Evolutionary conservation across 1,140 invertebrate species (phyloP).

Genomic region (Drosophila bocki): DNA sequence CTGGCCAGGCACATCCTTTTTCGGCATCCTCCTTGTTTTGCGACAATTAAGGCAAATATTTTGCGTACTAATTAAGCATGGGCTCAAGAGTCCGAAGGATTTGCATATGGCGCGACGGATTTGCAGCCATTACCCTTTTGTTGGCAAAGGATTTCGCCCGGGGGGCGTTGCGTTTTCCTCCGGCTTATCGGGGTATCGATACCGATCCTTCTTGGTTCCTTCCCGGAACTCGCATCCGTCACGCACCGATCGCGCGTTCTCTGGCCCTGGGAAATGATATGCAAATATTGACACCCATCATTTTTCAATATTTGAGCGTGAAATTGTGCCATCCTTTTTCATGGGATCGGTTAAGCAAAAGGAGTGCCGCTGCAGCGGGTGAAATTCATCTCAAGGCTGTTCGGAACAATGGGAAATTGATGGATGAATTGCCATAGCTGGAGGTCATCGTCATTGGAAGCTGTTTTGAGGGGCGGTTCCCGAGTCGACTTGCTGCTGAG

Average conservation of each 20-base stretch:
- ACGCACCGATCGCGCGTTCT: constrained; percentile 46
- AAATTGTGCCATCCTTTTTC: constrained; percentile 39
- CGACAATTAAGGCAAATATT: constrained; percentile 84
- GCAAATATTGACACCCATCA: constrained; percentile 83
- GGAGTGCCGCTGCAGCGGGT: constrained; percentile 22
- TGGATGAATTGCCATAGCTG: constrained; percentile 21
- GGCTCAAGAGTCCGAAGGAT: constrained; percentile 35
- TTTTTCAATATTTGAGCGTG: constrained; percentile 79
- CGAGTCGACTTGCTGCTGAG: constrained; percentile 20
- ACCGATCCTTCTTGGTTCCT: constrained; percentile 23
- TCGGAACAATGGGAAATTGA: neutral
- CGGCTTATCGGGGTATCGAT: constrained; percentile 25
- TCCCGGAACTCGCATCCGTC: constrained; percentile 50
- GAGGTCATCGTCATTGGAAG: constrained; percentile 29
- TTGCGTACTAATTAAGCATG: constrained; percentile 83
- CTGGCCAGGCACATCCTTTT: constrained; percentile 15
- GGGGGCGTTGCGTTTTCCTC: constrained; percentile 61
- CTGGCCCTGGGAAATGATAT: constrained; percentile 62
- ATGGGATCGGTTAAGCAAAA: constrained; percentile 51
- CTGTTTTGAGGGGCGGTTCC: constrained; percentile 30
- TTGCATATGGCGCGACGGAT: constrained; percentile 71
- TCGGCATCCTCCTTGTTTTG: constrained; percentile 27
- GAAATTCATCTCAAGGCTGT: constrained; percentile 39
- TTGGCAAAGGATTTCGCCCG: constrained; percentile 60
- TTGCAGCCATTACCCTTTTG: constrained; percentile 80